A percentile compares a stretch with the other conserved stretches of the same genome.
Evolutionary conservation across 2,113 vertebrate species (phyloP).

Genomic region (Malurus melanocephalus): DNA sequence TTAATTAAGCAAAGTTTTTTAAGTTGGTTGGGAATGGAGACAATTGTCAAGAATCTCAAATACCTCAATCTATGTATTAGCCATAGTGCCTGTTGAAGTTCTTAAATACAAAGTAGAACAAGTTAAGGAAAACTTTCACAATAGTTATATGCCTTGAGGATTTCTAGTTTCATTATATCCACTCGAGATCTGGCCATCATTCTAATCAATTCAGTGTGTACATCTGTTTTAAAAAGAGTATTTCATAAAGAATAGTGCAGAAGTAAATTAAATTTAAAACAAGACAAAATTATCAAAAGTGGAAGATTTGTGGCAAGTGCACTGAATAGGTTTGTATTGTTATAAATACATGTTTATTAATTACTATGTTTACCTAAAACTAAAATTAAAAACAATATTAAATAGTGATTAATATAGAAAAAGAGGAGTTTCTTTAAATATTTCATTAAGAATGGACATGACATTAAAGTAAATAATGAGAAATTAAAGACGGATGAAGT

Average conservation of each 20-base stretch:
- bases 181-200: neutral
- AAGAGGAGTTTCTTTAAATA: neutral
- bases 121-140: neutral
- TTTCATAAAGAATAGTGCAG: neutral
- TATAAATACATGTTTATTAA: neutral
- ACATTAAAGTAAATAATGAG: neutral
- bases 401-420: neutral
- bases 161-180: neutral
- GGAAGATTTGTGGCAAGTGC: neutral
- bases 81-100: neutral
- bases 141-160: neutral
- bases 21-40: constrained; percentile 17
- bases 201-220: neutral
- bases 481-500: neutral
- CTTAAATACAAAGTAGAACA: neutral
- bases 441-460: neutral
- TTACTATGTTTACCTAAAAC: neutral
- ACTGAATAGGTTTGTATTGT: neutral
- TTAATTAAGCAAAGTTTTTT: neutral
- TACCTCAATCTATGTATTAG: neutral
- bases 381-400: neutral
- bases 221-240: neutral
- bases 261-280: neutral
- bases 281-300: neutral
- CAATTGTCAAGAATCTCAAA: neutral